phyloP scores from a whole-genome alignment of 2,113 vertebrate species.

The Cacatua alba region DNA sequence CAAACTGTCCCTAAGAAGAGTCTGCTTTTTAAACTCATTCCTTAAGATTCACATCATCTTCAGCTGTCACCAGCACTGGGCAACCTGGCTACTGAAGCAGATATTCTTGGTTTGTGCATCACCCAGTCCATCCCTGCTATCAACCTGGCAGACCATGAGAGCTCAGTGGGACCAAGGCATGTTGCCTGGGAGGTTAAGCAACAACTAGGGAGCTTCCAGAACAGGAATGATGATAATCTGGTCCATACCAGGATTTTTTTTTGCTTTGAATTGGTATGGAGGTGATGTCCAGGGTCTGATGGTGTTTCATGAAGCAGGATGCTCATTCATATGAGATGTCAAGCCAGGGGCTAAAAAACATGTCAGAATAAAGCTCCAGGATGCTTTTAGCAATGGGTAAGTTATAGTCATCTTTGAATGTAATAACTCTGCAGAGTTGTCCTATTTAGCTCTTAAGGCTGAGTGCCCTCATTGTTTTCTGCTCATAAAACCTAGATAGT shows the following conservation, averaged over 20 bases:
- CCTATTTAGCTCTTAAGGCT: background rate
- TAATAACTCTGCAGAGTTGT: background rate
- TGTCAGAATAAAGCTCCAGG: background rate
- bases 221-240: background rate
- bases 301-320: background rate
- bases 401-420: background rate
- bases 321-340: background rate
- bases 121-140: background rate
- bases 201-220: background rate
- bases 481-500: background rate
- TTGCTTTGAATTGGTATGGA: background rate
- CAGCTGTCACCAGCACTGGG: background rate
- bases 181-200: background rate
- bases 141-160: background rate
- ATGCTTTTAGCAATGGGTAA: conserved; percentile 6
- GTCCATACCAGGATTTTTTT: background rate
- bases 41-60: background rate
- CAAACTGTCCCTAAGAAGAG: background rate
- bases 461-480: background rate
- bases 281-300: background rate
- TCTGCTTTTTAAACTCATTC: background rate
- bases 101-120: background rate
- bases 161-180: background rate
- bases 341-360: background rate
- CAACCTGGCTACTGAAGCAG: background rate